Conservation (phyloP, 1,140 invertebrate genomes). For the Cardiocondyla obscurior region DNA sequence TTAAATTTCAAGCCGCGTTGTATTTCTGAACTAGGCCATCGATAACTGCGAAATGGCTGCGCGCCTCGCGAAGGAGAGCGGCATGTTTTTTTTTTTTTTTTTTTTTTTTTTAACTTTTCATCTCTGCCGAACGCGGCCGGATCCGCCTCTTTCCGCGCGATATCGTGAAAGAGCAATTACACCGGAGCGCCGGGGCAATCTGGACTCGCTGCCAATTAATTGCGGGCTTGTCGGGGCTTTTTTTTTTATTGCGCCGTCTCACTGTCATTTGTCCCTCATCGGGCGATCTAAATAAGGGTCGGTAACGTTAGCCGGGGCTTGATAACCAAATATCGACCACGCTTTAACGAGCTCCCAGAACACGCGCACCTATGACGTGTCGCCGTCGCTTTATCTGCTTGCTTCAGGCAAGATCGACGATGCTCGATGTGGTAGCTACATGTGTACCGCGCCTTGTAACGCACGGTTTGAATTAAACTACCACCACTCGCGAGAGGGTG, state of each 20-base stretch:
- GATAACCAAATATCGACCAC: constrained; percentile 61
- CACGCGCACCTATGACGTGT: constrained; percentile 67
- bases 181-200: neutral
- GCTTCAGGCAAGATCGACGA: constrained; percentile 69
- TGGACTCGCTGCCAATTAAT: constrained; percentile 43
- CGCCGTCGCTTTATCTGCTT: constrained; percentile 69
- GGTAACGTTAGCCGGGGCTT: constrained; percentile 21
- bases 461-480: constrained; percentile 65
- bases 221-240: constrained; percentile 4
- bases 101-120: constrained; percentile 46
- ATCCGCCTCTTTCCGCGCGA: neutral
- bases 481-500: constrained; percentile 17
- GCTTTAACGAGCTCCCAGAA: constrained; percentile 65
- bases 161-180: constrained; percentile 37
- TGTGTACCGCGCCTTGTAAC: constrained; percentile 64
- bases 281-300: constrained; percentile 44
- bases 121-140: neutral
- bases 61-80: neutral
- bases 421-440: constrained; percentile 68
- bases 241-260: constrained; percentile 43
- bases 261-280: constrained; percentile 51
- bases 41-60: constrained; percentile 11
- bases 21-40: neutral
- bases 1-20: constrained; percentile 19
- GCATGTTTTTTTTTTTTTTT: too few relatives aligned